Conservation (phyloP, 2,113 vertebrate species). For the Petaurus breviceps region DNA sequence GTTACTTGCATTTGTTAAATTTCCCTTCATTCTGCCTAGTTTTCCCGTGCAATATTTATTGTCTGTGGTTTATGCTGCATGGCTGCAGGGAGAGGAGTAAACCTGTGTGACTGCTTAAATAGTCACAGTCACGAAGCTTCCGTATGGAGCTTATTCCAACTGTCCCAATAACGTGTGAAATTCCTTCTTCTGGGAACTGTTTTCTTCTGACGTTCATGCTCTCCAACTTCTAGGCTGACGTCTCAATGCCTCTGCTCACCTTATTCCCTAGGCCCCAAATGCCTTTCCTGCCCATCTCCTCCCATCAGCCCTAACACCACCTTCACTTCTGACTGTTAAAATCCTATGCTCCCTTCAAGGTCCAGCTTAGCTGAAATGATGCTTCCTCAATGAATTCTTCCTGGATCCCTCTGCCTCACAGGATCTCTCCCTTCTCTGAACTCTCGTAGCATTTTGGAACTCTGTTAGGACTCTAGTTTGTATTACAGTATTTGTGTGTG, state of each 20-base stretch:
- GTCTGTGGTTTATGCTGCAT: conserved; percentile 62
- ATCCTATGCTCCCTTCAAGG: background rate
- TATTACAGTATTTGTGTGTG: background rate
- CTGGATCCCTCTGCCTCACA: background rate
- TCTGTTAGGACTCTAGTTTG: background rate
- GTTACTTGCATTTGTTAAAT: conserved; percentile 34
- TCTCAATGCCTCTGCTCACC: conserved; percentile 17
- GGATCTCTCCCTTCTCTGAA: background rate
- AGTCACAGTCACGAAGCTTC: conserved; percentile 53
- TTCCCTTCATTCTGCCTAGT: conserved; percentile 53
- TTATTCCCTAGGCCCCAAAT: background rate
- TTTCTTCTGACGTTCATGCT: conserved; percentile 53
- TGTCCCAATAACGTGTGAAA: conserved; percentile 62
- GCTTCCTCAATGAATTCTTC: background rate
- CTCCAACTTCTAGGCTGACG: background rate
- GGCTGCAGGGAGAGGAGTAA: background rate
- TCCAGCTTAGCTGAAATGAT: background rate
- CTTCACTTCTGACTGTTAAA: background rate
- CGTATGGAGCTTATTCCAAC: conserved; percentile 53
- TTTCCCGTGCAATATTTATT: conserved; percentile 55
- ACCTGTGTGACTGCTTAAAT: conserved; percentile 53
- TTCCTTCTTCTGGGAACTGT: conserved; percentile 60
- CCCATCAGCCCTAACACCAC: background rate
- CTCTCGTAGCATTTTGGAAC: too few species aligned
- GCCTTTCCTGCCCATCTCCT: background rate